Conservation (phyloP, 2,113 vertebrate genomes). For the Crypturellus undulatus region DNA sequence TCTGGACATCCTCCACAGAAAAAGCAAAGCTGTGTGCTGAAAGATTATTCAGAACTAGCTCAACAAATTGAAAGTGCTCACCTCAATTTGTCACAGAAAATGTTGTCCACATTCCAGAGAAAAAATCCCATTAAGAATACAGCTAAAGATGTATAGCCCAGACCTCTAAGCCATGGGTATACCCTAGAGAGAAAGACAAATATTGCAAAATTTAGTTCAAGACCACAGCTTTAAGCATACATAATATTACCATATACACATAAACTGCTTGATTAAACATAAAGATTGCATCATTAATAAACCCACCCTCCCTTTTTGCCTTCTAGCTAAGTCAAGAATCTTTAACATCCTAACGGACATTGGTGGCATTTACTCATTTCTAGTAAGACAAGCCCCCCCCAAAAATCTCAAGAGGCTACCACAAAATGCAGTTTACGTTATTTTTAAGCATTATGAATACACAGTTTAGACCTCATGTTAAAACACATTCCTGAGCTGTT, state of each 20-base stretch:
- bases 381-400: background rate
- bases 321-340: background rate
- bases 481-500: background rate
- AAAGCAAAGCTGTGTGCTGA: background rate
- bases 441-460: background rate
- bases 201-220: background rate
- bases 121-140: constrained; percentile 95
- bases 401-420: background rate
- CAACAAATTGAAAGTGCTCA: constrained; percentile 63
- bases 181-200: constrained; percentile 82
- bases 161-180: constrained; percentile 92
- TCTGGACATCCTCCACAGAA: background rate
- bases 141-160: constrained; percentile 91
- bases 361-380: background rate
- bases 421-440: background rate
- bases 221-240: background rate
- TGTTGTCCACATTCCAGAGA: constrained; percentile 97
- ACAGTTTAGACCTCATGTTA: background rate
- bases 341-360: background rate
- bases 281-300: background rate
- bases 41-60: background rate
- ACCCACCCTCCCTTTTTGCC: background rate
- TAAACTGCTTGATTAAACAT: background rate
- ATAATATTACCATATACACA: background rate
- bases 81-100: constrained; percentile 94